phyloP scores from a whole-genome alignment of 2,888 invertebrate species.

The Himalopsyche anomala region DNA sequence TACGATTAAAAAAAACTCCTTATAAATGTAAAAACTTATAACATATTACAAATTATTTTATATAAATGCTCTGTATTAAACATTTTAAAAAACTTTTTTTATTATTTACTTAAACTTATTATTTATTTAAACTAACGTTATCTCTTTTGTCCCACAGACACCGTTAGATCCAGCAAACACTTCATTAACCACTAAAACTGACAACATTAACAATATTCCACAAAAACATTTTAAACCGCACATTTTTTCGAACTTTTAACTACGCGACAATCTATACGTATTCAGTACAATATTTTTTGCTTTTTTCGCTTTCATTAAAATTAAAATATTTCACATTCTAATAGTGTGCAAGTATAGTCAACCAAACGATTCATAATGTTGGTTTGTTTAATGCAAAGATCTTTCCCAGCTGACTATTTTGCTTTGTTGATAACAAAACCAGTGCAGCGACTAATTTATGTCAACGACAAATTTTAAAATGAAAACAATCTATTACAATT shows the following conservation, averaged over 20 bases:
- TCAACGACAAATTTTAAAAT: too few relatives aligned
- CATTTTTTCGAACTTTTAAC: not conserved
- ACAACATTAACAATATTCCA: not conserved
- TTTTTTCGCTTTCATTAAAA: not conserved
- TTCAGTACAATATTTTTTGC: not conserved
- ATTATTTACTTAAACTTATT: too few relatives aligned
- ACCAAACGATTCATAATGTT: not conserved
- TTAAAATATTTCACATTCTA: not conserved
- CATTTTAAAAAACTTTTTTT: too few relatives aligned
- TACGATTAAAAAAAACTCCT: too few relatives aligned
- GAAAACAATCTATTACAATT: too few relatives aligned
- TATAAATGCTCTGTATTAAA: too few relatives aligned
- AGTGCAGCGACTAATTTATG: not conserved
- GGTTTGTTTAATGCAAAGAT: not conserved
- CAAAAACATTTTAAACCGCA: conserved; percentile 8
- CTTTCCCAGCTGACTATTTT: conserved; percentile 9
- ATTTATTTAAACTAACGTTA: conserved; percentile 49
- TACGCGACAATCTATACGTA: not conserved
- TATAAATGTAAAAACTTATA: too few relatives aligned
- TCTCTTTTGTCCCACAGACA: conserved; percentile 53
- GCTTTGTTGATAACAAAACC: conserved; percentile 22
- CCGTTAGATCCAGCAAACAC: conserved; percentile 44
- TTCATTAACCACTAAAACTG: conserved; percentile 4
- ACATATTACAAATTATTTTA: too few relatives aligned
- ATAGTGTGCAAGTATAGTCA: not conserved